These are phyloP conservation scores for Aurelia coerulea DNA, from an alignment of 30 jellyfish, hydroid and myxozoan species.

Conservation along the genomic window DNA sequence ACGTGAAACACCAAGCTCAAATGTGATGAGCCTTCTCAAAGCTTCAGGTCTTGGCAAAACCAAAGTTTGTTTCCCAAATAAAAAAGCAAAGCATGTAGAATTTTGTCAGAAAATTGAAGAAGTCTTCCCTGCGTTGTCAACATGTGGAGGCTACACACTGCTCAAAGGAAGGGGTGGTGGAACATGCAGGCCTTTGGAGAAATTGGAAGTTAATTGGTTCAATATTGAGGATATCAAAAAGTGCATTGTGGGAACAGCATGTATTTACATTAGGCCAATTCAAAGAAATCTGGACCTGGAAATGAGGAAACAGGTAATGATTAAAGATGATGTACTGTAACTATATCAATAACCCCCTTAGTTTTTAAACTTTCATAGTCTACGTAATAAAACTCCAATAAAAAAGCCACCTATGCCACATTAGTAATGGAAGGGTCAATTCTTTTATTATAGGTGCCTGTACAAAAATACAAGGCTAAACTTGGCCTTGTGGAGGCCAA, in stretches of 20 bases:
- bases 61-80: neutral
- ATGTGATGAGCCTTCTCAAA: slow-evolving; percentile 4
- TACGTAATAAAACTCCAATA: no score
- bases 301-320: neutral
- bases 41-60: slow-evolving; percentile 6
- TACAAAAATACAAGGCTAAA: no score
- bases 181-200: neutral
- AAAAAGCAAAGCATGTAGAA: neutral
- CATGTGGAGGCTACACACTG: slow-evolving; percentile 4
- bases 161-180: slow-evolving; percentile 1
- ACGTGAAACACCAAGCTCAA: neutral
- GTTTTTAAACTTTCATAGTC: no score
- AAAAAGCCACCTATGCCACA: no score
- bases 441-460: no score
- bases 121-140: neutral
- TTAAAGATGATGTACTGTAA: no score
- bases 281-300: slow-evolving; percentile 14
- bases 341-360: no score
- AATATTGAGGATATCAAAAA: slow-evolving; percentile 1
- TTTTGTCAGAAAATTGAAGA: neutral
- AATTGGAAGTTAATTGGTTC: neutral
- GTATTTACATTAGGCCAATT: slow-evolving; percentile 4
- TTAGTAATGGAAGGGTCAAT: no score
- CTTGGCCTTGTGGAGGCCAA: no score
- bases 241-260: slow-evolving; percentile 7